Conservation (phyloP, 2,888 invertebrate species). For the Brenthis hecate region DNA sequence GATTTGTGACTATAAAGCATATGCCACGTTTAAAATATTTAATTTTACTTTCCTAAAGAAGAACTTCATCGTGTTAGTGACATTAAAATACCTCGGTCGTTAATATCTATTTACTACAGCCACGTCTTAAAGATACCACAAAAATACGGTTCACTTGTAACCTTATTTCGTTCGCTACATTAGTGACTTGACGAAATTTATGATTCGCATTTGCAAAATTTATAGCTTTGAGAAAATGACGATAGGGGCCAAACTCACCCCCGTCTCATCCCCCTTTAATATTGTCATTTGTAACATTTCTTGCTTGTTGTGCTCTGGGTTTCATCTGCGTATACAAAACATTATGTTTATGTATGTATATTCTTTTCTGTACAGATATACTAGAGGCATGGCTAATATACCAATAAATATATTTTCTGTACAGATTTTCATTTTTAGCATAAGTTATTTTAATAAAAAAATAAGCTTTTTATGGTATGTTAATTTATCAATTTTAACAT, state of each 20-base stretch:
- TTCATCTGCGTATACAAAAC: constrained; percentile 13
- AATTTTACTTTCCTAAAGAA: too few relatives aligned
- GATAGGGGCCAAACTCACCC: constrained; percentile 40
- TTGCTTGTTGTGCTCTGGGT: constrained; percentile 27
- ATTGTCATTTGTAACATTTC: constrained; percentile 35
- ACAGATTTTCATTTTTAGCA: too few relatives aligned
- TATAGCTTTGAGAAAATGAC: constrained; percentile 55
- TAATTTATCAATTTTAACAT: too few relatives aligned
- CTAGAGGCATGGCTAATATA: background rate
- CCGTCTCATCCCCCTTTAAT: constrained; percentile 35
- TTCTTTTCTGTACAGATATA: background rate
- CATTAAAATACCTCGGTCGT: constrained; percentile 10
- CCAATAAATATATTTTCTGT: background rate
- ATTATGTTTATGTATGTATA: background rate
- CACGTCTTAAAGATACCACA: constrained; percentile 32
- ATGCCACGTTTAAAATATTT: too few relatives aligned
- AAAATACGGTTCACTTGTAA: constrained; percentile 34
- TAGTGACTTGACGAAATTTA: constrained; percentile 70
- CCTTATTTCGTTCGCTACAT: constrained; percentile 54
- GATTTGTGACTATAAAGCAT: too few relatives aligned
- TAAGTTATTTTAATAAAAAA: too few relatives aligned
- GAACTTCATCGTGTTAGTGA: background rate
- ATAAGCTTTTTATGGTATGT: too few relatives aligned
- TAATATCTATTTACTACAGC: constrained; percentile 19
- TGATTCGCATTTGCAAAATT: constrained; percentile 67